Evolutionary conservation across 2,113 vertebrate genomes (phyloP), one percentile per base, ranked within the genome.

Genomic region (Notarius quadriscutis): DNA sequence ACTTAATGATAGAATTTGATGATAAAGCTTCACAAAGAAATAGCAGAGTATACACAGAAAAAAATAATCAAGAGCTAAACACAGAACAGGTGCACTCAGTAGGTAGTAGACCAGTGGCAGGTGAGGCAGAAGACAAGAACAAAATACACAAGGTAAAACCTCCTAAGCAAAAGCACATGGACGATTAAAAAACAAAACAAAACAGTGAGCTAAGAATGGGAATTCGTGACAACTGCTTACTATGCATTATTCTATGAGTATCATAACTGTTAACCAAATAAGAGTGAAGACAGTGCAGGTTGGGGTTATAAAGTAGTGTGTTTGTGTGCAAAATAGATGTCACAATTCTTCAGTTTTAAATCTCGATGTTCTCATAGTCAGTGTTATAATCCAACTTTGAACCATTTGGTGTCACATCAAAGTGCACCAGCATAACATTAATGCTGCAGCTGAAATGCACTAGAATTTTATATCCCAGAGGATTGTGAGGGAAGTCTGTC

Each of bases 401-500:
- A 51, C 48, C 22, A 77, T 77, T n/a, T n/a, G 48, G 48, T 77
- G 22, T 53, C 74, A 74, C 71, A 74, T 74, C 41, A 74, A 74
- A 74, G 71, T 74, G 18, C 41, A 74, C 7, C 34, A 50, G 71
- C 71, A 74, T 41, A 48, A 74, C 71, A 74, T 74, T 77, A 78
- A 77, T 51, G 84, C 17, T 77, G 51, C 41, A 77, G 48, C 71
- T 48, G 71, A 74, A 74, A 48, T 74, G 14, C n/a, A 50, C 84
- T 78, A 20, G 71, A 48, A 30, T 25, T 78, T 85, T 78, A 30
- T 80, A 80, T 25, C 8, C 25, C n/a, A 80, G 65, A 69, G 50
- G 48, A 67, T 1, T 80, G 50, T 57, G 50, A 53, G 20, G 41
- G 75, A 69, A 25, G 50, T 25, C 41, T 85, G 48, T 78, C 85